These are phyloP conservation scores for Nothoprocta pentlandii DNA, from an alignment of 2,113 vertebrate species.

Conservation along the genomic window DNA sequence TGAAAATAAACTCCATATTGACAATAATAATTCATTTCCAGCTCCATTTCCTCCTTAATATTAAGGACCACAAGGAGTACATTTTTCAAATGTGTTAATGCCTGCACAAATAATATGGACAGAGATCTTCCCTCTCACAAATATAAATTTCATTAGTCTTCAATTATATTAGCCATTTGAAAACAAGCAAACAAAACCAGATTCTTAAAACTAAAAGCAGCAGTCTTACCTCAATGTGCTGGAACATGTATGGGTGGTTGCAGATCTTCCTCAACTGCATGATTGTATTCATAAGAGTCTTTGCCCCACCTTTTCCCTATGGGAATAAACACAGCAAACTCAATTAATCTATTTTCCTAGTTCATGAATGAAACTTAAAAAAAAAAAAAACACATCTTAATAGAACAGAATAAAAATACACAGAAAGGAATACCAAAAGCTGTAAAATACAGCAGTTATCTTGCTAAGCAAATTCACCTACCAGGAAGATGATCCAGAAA, in stretches of 20 bases:
- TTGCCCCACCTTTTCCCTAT: constrained; percentile 97
- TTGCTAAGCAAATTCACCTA: neutral
- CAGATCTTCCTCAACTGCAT: constrained; percentile 99
- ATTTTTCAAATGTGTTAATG: neutral
- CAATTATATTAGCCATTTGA: neutral
- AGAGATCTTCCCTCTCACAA: neutral
- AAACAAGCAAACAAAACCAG: neutral
- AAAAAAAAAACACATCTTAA: neutral
- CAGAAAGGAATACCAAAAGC: neutral
- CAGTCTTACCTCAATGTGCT: constrained; percentile 89
- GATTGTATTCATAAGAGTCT: constrained; percentile 99
- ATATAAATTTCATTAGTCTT: neutral
- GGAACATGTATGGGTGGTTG: constrained; percentile 98
- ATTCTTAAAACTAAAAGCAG: neutral
- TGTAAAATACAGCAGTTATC: neutral
- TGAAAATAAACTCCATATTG: neutral
- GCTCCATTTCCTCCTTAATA: neutral
- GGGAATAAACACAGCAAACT: neutral
- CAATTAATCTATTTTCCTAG: neutral
- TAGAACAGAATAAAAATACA: too few relatives aligned
- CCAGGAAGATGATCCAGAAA: neutral
- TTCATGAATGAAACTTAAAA: neutral
- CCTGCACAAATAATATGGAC: neutral
- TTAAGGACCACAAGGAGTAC: rapidly evolving
- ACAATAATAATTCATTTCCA: neutral